phyloP scores from a whole-genome alignment of 2,888 invertebrate species.

The Andrena hattorfiana region DNA sequence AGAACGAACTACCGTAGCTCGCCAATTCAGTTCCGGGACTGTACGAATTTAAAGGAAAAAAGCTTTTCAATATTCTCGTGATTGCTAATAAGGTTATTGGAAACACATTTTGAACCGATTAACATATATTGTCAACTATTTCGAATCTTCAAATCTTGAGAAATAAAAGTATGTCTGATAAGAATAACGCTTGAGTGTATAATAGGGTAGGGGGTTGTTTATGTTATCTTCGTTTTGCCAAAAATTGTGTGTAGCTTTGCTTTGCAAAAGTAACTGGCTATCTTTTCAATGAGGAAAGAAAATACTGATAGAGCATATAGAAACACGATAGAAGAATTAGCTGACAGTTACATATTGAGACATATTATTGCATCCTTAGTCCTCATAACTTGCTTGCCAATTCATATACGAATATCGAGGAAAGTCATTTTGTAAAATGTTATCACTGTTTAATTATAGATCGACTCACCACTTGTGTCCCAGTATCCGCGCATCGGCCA shows the following conservation, averaged over 20 bases:
- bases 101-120: too few relatives aligned
- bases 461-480: constrained; percentile 80
- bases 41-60: neutral
- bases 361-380: too few relatives aligned
- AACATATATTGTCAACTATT: too few relatives aligned
- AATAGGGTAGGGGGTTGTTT: too few relatives aligned
- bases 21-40: neutral
- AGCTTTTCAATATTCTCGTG: neutral
- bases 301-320: too few relatives aligned
- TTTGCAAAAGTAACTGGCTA: neutral
- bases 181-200: neutral
- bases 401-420: neutral
- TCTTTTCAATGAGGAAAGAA: too few relatives aligned
- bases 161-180: too few relatives aligned
- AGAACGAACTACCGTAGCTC: neutral
- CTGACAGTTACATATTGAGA: too few relatives aligned
- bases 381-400: neutral
- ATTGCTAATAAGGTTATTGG: too few relatives aligned
- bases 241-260: neutral
- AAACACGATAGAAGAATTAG: too few relatives aligned
- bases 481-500: constrained; percentile 81
- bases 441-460: constrained; percentile 22
- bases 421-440: neutral
- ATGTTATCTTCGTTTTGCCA: neutral
- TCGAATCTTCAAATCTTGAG: too few relatives aligned